Evolutionary conservation across 2,888 invertebrate genomes (phyloP).

Genomic region (Brenthis hecate): DNA sequence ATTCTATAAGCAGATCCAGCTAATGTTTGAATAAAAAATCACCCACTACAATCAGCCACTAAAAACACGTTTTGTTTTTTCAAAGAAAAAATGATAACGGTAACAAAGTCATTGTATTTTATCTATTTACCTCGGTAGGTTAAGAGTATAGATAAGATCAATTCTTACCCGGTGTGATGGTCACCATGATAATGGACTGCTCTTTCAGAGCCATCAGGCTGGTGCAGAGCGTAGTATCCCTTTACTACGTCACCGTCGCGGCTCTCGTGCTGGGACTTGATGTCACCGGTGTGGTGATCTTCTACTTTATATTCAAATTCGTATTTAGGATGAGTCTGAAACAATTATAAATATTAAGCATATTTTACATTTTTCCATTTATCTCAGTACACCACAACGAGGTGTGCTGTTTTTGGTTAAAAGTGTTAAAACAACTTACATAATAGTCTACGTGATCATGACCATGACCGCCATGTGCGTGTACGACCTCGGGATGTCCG

Average conservation of each 20-base stretch:
- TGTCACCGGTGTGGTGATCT: slow-evolving; percentile 10
- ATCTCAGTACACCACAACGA: not conserved
- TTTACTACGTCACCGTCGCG: slow-evolving; percentile 37
- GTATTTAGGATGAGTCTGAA: slow-evolving; percentile 13
- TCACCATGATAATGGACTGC: slow-evolving; percentile 73
- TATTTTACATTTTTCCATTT: not conserved
- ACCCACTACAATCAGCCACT: too few species aligned
- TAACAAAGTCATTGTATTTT: too few species aligned
- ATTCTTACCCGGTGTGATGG: slow-evolving; percentile 55
- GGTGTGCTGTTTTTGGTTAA: not conserved
- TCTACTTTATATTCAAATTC: slow-evolving; percentile 7
- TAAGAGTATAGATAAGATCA: too few species aligned
- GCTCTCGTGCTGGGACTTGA: slow-evolving; percentile 15
- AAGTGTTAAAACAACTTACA: slow-evolving; percentile 37
- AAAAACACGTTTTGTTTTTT: too few species aligned
- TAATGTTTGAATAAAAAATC: too few species aligned
- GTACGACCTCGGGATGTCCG: slow-evolving; percentile 40
- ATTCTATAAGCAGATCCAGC: too few species aligned
- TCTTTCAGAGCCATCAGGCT: slow-evolving; percentile 75
- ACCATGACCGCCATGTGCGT: slow-evolving; percentile 34
- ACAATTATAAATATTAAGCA: not conserved
- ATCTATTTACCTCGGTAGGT: too few species aligned
- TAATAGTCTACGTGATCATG: slow-evolving; percentile 61
- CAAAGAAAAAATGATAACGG: too few species aligned
- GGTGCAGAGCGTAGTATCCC: slow-evolving; percentile 73